Conservation (phyloP, 2,888 invertebrate genomes). For the Nemotelus pantherinus region DNA sequence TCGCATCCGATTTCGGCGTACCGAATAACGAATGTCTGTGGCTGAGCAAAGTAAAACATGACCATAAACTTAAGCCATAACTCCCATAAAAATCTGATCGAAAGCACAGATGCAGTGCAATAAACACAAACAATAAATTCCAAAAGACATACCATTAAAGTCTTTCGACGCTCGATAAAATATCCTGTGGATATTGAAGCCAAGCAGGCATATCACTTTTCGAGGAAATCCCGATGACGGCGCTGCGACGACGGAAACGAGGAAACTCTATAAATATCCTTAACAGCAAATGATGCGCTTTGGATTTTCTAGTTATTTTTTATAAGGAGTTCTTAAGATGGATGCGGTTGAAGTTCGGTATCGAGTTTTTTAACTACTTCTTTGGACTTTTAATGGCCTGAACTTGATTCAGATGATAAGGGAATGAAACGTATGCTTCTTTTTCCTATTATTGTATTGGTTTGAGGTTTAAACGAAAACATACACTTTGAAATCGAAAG, state of each 20-base stretch:
- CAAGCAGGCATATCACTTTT: constrained; percentile 38
- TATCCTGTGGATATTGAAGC: constrained; percentile 37
- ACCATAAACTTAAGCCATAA: constrained; percentile 45
- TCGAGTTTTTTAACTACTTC: constrained; percentile 33
- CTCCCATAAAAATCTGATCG: constrained; percentile 43
- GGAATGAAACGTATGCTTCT: too few species aligned
- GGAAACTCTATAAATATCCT: constrained; percentile 33
- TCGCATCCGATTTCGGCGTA: constrained; percentile 29
- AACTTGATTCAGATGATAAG: too few species aligned
- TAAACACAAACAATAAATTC: constrained; percentile 47
- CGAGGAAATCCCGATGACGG: constrained; percentile 19
- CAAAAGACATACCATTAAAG: constrained; percentile 44
- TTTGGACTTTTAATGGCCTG: constrained; percentile 13
- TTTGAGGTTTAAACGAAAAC: too few species aligned
- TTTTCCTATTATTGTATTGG: too few species aligned
- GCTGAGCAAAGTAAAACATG: constrained; percentile 38
- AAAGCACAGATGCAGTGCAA: constrained; percentile 47
- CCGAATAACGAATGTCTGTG: constrained; percentile 34
- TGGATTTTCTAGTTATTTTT: constrained; percentile 7
- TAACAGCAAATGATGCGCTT: constrained; percentile 33
- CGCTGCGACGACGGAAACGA: constrained; percentile 8
- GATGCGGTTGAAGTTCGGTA: constrained; percentile 31
- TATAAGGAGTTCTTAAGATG: constrained; percentile 3
- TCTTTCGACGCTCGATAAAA: constrained; percentile 34
- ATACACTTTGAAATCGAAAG: too few species aligned